Evolutionary conservation across 1,140 invertebrate genomes (phyloP).

Genomic region (Drosophila arawakana): DNA sequence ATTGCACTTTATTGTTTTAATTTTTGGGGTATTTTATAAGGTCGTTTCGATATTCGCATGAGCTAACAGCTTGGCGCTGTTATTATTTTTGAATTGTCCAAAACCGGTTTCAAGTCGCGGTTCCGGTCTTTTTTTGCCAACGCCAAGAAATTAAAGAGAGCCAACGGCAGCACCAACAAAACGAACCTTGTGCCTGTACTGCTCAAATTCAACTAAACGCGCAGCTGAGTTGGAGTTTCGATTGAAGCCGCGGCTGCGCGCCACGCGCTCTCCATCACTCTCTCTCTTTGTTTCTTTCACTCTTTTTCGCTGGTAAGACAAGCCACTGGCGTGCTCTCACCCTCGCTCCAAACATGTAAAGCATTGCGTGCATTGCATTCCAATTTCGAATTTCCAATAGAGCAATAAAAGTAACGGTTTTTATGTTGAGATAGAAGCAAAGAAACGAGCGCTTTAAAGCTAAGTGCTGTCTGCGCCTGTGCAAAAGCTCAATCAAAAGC

Average conservation of each 20-base stretch:
- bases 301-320: slow-evolving; percentile 14
- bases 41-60: slow-evolving; percentile 49
- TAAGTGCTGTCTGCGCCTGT: no score
- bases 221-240: slow-evolving; percentile 27
- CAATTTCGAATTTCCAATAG: slow-evolving; percentile 7
- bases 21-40: slow-evolving; percentile 11
- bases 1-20: slow-evolving; percentile 10
- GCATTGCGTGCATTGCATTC: slow-evolving; percentile 50
- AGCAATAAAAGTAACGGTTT: slow-evolving; percentile 32
- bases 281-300: slow-evolving; percentile 19
- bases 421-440: neutral
- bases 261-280: neutral
- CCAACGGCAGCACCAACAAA: slow-evolving; percentile 21
- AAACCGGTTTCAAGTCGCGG: slow-evolving; percentile 66
- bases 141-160: neutral
- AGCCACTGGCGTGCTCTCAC: neutral
- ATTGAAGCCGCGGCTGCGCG: slow-evolving; percentile 22
- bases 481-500: no score
- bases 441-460: neutral
- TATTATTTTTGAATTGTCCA: slow-evolving; percentile 48
- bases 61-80: slow-evolving; percentile 52
- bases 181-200: slow-evolving; percentile 45
- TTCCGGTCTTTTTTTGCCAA: slow-evolving; percentile 45
- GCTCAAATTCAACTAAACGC: slow-evolving; percentile 53
- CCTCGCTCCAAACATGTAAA: neutral